These are phyloP conservation scores for Sitodiplosis mosellana DNA, from an alignment of 1,140 invertebrate genomes.

Conservation along the genomic window DNA sequence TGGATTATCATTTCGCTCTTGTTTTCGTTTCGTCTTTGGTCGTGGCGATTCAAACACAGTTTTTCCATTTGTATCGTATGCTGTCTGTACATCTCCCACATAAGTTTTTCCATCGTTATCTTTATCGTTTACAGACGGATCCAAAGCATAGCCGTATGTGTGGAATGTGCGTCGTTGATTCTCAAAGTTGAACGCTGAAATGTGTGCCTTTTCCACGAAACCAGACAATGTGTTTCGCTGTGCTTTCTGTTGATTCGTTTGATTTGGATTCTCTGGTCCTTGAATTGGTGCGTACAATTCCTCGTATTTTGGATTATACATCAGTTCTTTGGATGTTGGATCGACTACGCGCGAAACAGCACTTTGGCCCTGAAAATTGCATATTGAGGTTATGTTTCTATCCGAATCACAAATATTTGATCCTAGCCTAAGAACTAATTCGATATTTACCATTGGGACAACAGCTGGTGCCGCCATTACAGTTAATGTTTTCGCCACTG, in stretches of 20 bases:
- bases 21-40: slow-evolving; percentile 71
- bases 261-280: slow-evolving; percentile 81
- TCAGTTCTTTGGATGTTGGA: slow-evolving; percentile 58
- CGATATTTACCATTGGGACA: slow-evolving; percentile 55
- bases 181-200: slow-evolving; percentile 97
- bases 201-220: slow-evolving; percentile 84
- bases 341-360: slow-evolving; percentile 43
- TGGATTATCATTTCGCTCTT: slow-evolving; percentile 78
- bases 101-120: slow-evolving; percentile 39
- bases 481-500: slow-evolving; percentile 34
- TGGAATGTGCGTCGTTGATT: slow-evolving; percentile 89
- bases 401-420: too few species aligned
- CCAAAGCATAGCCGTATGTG: slow-evolving; percentile 89
- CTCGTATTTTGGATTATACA: slow-evolving; percentile 87
- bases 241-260: slow-evolving; percentile 73
- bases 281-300: slow-evolving; percentile 83
- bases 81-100: slow-evolving; percentile 41
- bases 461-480: slow-evolving; percentile 65
- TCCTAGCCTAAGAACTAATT: too few species aligned
- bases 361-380: slow-evolving; percentile 28
- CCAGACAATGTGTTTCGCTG: slow-evolving; percentile 84
- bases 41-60: slow-evolving; percentile 78
- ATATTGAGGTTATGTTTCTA: slow-evolving; percentile 6
- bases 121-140: slow-evolving; percentile 67
- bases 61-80: slow-evolving; percentile 46